phyloP scores from a whole-genome alignment of 1,140 invertebrate genomes.

The Bombus haemorrhoidalis region DNA sequence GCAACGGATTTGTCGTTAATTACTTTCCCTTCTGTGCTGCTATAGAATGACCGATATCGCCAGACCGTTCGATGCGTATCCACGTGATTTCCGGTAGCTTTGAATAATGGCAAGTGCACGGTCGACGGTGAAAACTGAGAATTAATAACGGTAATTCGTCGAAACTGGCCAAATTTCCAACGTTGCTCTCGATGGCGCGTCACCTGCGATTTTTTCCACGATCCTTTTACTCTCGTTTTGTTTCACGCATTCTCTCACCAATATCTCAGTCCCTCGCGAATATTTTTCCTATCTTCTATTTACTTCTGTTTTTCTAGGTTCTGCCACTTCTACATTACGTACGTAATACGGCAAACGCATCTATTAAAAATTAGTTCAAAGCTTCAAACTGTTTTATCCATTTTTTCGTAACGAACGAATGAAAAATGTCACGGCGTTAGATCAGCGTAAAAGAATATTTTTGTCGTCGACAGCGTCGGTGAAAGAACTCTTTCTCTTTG shows the following conservation, averaged over 20 bases:
- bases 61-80: constrained; percentile 26
- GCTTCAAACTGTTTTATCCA: no score
- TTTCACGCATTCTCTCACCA: background rate
- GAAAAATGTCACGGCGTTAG: background rate
- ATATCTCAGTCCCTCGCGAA: background rate
- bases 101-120: constrained; percentile 44
- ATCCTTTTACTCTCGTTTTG: background rate
- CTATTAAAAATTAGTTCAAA: background rate
- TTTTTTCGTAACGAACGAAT: background rate
- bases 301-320: background rate
- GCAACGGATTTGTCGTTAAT: constrained; percentile 40
- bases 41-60: constrained; percentile 13
- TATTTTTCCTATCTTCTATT: background rate
- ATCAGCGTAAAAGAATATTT: constrained; percentile 4
- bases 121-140: constrained; percentile 34
- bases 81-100: constrained; percentile 31
- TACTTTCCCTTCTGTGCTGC: constrained; percentile 12
- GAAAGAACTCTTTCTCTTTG: background rate
- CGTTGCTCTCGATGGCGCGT: background rate
- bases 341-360: background rate
- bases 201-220: background rate
- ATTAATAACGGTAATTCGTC: constrained; percentile 59
- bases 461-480: background rate
- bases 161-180: constrained; percentile 22
- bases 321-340: no score